Base-by-base conservation (phyloP, 2,888 invertebrate species). In the Cataglyphis rosenhaueri region DNA sequence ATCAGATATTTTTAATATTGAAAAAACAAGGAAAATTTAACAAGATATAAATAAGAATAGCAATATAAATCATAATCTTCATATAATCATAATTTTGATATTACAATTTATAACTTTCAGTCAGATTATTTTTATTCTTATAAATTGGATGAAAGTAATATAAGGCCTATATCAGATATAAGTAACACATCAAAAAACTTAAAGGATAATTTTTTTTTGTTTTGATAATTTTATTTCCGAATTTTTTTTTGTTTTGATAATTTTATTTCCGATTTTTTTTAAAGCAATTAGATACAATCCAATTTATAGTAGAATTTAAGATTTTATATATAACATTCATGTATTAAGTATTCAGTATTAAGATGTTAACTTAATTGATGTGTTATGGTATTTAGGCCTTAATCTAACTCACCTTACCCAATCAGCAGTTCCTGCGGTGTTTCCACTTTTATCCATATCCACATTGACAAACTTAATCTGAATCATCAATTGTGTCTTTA, bases 341-440 rank as follows among this genome's bases (percentile, higher is more conserved):
- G 21, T 21, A 21, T 21, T 21, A 21, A 21, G 21, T 21, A 57
- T 48, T 15, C 5, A 68, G 48, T 8, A 35, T 38, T 8, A 74
- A 71, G 0, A 12, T n/a, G 35, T n/a, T 59, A 18, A 18, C 18
- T 55, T 25, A 55, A 29, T 0, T 41, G 32, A 9, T 12, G 76
- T 38, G 12, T 82, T n/a, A 85, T 88, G 84, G 21, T 21, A 88
- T 84, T 87, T 61, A 88, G 81, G 78, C 84, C 88, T 89, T 85
- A 35, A 44, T 18, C 52, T 65, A 84, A 92, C 92, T 91, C 86
- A 94, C 93, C 93, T 95, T 92, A 97, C 97, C 97, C 97, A 97
- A 91, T 97, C 97, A 91, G 97, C 97, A 55, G 97, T 97, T 71
- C 97, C 97, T 21, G 97, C 96, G 89, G 96, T 95, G 93, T 97